These are phyloP conservation scores for Manduca sexta DNA, from an alignment of 1,140 invertebrate genomes.

Conservation along the genomic window DNA sequence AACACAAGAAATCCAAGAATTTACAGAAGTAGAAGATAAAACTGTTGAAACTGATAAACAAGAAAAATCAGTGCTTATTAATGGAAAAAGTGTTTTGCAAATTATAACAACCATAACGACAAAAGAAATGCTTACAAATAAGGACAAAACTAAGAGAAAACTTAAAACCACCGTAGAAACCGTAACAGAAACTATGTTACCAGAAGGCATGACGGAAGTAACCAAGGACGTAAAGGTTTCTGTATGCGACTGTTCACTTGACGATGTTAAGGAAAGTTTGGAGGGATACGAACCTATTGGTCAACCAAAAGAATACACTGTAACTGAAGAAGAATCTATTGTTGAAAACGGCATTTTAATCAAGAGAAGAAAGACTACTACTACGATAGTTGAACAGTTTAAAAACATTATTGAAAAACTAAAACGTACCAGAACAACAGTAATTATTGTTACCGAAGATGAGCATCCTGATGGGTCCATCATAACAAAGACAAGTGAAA, in stretches of 20 bases:
- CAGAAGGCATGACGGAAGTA: conserved; percentile 61
- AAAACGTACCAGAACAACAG: conserved; percentile 50
- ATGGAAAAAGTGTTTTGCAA: conserved; percentile 56
- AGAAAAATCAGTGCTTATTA: conserved; percentile 39
- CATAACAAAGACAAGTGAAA: conserved; percentile 54
- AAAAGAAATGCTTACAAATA: conserved; percentile 50
- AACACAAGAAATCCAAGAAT: conserved; percentile 42
- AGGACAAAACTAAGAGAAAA: conserved; percentile 53
- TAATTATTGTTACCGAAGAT: conserved; percentile 53
- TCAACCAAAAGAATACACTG: conserved; percentile 36
- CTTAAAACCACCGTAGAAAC: conserved; percentile 63
- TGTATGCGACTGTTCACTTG: conserved; percentile 43
- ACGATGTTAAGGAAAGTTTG: conserved; percentile 32
- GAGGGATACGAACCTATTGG: conserved; percentile 38
- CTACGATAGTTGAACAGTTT: conserved; percentile 39
- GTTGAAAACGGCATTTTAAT: conserved; percentile 38
- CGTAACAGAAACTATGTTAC: conserved; percentile 49
- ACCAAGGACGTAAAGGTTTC: conserved; percentile 64
- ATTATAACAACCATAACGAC: conserved; percentile 59
- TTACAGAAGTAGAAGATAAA: conserved; percentile 47
- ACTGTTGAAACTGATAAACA: conserved; percentile 44
- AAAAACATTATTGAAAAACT: conserved; percentile 27
- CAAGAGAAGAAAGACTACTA: conserved; percentile 46
- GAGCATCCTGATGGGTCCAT: conserved; percentile 59
- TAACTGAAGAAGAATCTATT: conserved; percentile 35